Evolutionary conservation across 2,888 invertebrate genomes (phyloP).

Genomic region (Ctenicera cuprea): DNA sequence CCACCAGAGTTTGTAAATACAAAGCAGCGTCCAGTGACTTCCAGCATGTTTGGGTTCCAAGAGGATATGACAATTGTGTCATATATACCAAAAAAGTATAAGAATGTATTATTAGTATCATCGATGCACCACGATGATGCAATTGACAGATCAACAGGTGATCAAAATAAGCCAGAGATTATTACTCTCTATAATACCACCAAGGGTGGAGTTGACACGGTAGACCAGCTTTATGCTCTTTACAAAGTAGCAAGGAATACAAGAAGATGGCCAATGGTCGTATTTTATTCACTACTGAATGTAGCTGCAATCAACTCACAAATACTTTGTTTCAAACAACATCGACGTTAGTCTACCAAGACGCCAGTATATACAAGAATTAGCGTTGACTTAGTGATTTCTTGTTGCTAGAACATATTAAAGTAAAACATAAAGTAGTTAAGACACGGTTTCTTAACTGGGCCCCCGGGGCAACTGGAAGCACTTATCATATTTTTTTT

Average conservation of each 20-base stretch:
- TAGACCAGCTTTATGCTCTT: neutral
- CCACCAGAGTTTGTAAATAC: neutral
- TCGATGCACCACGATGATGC: slow-evolving; percentile 28
- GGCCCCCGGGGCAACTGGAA: too few relatives aligned
- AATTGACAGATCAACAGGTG: slow-evolving; percentile 38
- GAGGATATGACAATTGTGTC: slow-evolving; percentile 36
- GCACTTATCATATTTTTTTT: too few relatives aligned
- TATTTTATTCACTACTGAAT: too few relatives aligned
- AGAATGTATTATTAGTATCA: slow-evolving; percentile 34
- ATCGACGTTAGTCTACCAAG: too few relatives aligned
- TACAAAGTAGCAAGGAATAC: slow-evolving; percentile 21
- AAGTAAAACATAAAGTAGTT: too few relatives aligned
- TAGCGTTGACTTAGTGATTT: too few relatives aligned
- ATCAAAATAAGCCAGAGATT: slow-evolving; percentile 30
- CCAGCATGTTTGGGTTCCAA: slow-evolving; percentile 39
- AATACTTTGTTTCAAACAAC: too few relatives aligned
- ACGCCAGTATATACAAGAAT: too few relatives aligned
- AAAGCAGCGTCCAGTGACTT: neutral
- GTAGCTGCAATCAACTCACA: too few relatives aligned
- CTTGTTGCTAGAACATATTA: too few relatives aligned
- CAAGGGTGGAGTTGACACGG: slow-evolving; percentile 52
- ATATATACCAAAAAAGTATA: slow-evolving; percentile 28
- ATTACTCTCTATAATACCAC: slow-evolving; percentile 34
- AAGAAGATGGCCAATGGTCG: slow-evolving; percentile 53
- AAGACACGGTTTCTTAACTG: too few relatives aligned